phyloP scores from a whole-genome alignment of 2,113 vertebrate species.

The Eira barbara region DNA sequence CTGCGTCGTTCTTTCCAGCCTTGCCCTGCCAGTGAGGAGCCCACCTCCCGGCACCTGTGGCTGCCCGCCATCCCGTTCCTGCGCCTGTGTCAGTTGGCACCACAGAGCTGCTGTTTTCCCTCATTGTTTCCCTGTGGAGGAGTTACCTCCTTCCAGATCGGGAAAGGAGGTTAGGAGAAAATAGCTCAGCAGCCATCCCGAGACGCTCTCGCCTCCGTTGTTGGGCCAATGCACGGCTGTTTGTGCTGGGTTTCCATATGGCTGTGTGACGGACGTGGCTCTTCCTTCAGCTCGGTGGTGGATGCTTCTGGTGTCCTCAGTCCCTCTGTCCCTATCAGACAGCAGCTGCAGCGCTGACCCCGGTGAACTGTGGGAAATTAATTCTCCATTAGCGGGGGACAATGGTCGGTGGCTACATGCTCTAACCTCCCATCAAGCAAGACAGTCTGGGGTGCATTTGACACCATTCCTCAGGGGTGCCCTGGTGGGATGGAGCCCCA shows the following conservation, averaged over 20 bases:
- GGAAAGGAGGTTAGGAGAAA: conserved; percentile 46
- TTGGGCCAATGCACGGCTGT: neutral
- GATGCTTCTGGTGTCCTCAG: accelerated
- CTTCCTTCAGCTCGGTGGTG: neutral
- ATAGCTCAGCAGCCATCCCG: neutral
- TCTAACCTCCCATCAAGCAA: neutral
- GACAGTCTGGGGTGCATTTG: neutral
- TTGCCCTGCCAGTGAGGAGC: neutral
- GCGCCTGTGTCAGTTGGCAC: neutral
- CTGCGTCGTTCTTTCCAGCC: neutral
- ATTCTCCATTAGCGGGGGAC: too few species aligned
- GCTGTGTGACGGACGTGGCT: accelerated
- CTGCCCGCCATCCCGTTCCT: neutral
- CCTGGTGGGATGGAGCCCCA: neutral
- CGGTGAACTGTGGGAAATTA: neutral
- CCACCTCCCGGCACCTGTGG: neutral
- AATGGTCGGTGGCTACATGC: accelerated
- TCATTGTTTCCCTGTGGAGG: neutral
- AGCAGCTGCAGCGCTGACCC: neutral
- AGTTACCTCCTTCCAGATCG: neutral
- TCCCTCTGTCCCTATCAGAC: accelerated
- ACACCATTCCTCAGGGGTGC: too few species aligned
- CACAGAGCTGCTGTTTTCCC: neutral
- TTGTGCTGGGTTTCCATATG: neutral
- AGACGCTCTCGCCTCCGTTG: neutral